Evolutionary conservation across 2,113 vertebrate genomes (phyloP).

Genomic region (Smithornis capensis): DNA sequence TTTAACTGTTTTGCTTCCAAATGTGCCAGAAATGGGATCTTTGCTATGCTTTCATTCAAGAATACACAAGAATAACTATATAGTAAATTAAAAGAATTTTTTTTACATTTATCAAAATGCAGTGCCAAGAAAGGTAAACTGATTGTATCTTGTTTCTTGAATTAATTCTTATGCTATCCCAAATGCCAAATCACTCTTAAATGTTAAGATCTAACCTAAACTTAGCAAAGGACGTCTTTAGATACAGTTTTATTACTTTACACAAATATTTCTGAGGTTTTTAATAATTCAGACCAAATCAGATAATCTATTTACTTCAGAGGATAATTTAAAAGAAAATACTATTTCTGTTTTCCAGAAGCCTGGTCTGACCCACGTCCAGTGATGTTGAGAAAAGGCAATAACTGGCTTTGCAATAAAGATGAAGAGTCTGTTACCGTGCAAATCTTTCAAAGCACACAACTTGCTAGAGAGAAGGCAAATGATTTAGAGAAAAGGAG

Average conservation of each 20-base stretch:
- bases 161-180: not conserved
- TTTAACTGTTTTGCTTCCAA: slow-evolving; percentile 76
- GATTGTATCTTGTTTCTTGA: slow-evolving; percentile 23
- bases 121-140: slow-evolving; percentile 49
- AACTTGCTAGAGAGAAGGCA: not conserved
- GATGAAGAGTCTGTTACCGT: not conserved
- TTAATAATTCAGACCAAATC: not conserved
- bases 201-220: slow-evolving; percentile 6
- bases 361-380: not conserved
- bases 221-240: not conserved
- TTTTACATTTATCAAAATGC: not conserved
- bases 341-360: not conserved
- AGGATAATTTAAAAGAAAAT: not conserved
- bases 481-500: not conserved
- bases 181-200: not conserved
- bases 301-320: not conserved
- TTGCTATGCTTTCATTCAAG: slow-evolving; percentile 35
- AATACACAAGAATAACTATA: slow-evolving; percentile 45
- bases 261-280: not conserved
- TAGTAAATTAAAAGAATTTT: slow-evolving; percentile 22
- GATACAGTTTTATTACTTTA: not conserved
- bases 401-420: not conserved
- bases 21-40: slow-evolving; percentile 61
- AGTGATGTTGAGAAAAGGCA: not conserved
- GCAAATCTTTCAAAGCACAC: not conserved